Conservation (phyloP, 2,888 invertebrate genomes). For the Eupeodes luniger region DNA sequence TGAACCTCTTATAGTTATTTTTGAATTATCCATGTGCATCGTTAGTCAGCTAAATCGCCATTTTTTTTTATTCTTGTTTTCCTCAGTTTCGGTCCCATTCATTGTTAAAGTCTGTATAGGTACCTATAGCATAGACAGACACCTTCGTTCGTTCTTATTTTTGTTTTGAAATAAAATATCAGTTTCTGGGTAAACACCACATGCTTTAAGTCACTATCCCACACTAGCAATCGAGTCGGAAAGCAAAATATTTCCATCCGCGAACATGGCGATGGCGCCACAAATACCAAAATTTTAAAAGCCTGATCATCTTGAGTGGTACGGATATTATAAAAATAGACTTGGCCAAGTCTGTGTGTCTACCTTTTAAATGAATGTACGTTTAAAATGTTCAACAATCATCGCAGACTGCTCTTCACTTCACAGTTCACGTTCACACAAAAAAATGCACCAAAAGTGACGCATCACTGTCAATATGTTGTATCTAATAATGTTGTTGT, state of each 20-base stretch:
- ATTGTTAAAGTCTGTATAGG: constrained; percentile 8
- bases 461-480: constrained; percentile 82
- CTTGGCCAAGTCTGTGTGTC: constrained; percentile 45
- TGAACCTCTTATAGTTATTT: background rate
- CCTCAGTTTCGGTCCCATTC: constrained; percentile 30
- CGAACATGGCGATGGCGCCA: constrained; percentile 69
- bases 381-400: constrained; percentile 10
- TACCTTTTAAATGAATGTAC: constrained; percentile 37
- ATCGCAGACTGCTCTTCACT: constrained; percentile 37
- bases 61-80: constrained; percentile 8
- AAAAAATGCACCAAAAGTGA: constrained; percentile 80
- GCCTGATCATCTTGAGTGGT: constrained; percentile 72
- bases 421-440: background rate
- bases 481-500: constrained; percentile 76
- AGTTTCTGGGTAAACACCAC: constrained; percentile 83
- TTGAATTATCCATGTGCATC: constrained; percentile 44
- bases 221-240: constrained; percentile 41
- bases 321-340: constrained; percentile 71
- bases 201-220: constrained; percentile 71
- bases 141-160: constrained; percentile 45
- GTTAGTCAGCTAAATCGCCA: constrained; percentile 12
- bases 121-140: constrained; percentile 12
- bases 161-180: constrained; percentile 84
- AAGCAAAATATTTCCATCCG: constrained; percentile 72
- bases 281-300: constrained; percentile 73